A percentile compares a stretch with the other conserved stretches of the same genome.
Evolutionary conservation across 2,113 vertebrate genomes (phyloP).

Genomic region (Mormyrus iriodes): DNA sequence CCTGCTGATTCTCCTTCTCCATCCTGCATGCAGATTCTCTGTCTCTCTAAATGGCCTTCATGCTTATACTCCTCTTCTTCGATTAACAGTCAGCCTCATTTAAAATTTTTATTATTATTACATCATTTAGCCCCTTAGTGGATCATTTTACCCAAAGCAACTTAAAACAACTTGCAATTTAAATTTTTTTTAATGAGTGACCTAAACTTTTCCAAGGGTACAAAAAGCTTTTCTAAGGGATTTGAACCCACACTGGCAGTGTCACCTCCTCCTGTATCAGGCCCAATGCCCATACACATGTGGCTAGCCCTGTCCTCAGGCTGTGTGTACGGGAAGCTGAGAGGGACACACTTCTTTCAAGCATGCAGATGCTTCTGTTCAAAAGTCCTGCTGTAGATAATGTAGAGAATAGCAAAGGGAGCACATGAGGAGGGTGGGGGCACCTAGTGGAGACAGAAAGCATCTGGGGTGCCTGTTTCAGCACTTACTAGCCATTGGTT

Average conservation of each 20-base stretch:
- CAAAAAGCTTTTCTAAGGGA: neutral
- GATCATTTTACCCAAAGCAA: neutral
- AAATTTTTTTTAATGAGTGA: neutral
- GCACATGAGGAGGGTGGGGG: slow-evolving; percentile 35
- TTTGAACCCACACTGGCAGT: neutral
- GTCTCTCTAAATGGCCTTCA: slow-evolving; percentile 1
- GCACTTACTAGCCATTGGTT: neutral
- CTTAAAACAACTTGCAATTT: neutral
- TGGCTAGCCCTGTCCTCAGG: neutral
- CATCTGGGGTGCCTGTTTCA: neutral
- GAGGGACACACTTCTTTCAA: neutral
- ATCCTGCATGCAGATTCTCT: neutral
- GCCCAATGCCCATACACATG: neutral
- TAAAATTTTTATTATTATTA: slow-evolving; percentile 1
- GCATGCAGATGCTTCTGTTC: slow-evolving; percentile 42
- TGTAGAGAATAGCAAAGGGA: slow-evolving; percentile 37
- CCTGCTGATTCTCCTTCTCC: neutral
- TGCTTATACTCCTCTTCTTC: neutral
- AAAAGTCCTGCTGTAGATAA: slow-evolving; percentile 54
- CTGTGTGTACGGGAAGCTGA: neutral
- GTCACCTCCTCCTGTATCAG: neutral
- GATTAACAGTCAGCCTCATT: neutral
- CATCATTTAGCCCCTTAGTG: neutral
- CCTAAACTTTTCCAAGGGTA: neutral
- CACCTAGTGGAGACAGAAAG: neutral